Evolutionary conservation across 2,113 vertebrate species (phyloP).

Genomic region (Taurulus bubalis): DNA sequence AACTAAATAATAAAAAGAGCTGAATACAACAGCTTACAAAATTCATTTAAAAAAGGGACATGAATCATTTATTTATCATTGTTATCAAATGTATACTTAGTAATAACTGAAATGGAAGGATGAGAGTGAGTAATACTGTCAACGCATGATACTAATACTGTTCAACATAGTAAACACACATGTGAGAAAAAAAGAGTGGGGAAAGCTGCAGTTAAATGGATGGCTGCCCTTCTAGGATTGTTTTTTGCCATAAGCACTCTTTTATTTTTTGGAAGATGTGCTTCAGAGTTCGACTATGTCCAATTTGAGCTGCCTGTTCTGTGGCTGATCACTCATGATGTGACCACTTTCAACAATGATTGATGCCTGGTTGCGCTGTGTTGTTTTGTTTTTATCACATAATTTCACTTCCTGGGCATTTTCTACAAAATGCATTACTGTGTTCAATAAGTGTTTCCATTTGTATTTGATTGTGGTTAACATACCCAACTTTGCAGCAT

Average conservation of each 20-base stretch:
- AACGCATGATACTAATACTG: no score
- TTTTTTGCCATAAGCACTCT: slow-evolving; percentile 39
- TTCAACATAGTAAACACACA: slow-evolving; percentile 1
- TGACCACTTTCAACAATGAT: slow-evolving; percentile 66
- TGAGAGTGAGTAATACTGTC: background rate
- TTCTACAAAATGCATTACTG: slow-evolving; percentile 7
- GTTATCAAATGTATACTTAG: background rate
- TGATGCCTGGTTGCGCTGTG: slow-evolving; percentile 65
- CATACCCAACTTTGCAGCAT: slow-evolving; percentile 9
- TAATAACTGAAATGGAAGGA: background rate
- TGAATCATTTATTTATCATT: background rate
- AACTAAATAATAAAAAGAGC: background rate
- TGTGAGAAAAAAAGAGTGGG: background rate
- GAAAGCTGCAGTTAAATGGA: slow-evolving; percentile 21
- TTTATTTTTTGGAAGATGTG: slow-evolving; percentile 53
- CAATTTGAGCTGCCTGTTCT: slow-evolving; percentile 65
- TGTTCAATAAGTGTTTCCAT: background rate
- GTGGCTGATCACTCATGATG: slow-evolving; percentile 50
- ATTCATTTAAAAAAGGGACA: background rate
- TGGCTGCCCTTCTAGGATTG: slow-evolving; percentile 32
- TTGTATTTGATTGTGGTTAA: slow-evolving; percentile 21
- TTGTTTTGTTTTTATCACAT: slow-evolving; percentile 60
- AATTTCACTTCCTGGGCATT: background rate
- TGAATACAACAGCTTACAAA: background rate
- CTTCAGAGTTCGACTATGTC: slow-evolving; percentile 52